Percentiles rank a stretch among this genome's conserved stretches.
These are phyloP conservation scores for Pseudotriccus pelzelni DNA, from an alignment of 2,797 vertebrate genomes.

Conservation along the genomic window DNA sequence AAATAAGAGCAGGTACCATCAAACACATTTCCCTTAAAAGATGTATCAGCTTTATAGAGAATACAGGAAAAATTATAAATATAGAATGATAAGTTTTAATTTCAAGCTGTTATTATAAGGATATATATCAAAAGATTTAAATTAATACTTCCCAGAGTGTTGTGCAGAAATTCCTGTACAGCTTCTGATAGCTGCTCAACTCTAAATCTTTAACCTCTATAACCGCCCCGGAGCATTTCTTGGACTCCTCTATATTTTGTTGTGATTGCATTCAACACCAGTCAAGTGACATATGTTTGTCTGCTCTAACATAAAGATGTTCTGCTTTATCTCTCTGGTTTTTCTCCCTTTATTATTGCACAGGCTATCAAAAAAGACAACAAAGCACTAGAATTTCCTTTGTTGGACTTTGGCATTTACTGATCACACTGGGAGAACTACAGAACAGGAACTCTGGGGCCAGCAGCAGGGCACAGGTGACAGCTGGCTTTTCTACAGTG, in stretches of 20 bases:
- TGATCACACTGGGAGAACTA: neutral
- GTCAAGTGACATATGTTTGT: neutral
- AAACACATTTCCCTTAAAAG: neutral
- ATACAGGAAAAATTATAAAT: neutral
- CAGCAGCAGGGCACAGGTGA: neutral
- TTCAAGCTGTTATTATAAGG: neutral
- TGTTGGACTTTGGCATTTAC: neutral
- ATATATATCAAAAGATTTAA: neutral
- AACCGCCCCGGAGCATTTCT: neutral
- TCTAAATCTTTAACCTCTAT: neutral
- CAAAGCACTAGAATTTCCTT: neutral
- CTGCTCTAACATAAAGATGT: neutral
- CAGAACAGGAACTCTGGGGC: neutral
- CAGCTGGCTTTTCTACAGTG: neutral
- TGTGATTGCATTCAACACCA: neutral
- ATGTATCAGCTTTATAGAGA: accelerated
- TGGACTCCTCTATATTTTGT: neutral
- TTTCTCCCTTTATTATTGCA: neutral
- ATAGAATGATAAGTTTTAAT: neutral
- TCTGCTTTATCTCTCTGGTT: neutral
- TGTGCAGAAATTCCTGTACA: neutral
- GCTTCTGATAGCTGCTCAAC: neutral
- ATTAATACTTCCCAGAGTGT: neutral
- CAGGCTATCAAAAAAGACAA: neutral
- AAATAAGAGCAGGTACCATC: neutral